Percentiles rank a stretch among this genome's conserved stretches.
phyloP scores from a whole-genome alignment of 35 echinoderm and acorn worm species.

The Diadema setosum region DNA sequence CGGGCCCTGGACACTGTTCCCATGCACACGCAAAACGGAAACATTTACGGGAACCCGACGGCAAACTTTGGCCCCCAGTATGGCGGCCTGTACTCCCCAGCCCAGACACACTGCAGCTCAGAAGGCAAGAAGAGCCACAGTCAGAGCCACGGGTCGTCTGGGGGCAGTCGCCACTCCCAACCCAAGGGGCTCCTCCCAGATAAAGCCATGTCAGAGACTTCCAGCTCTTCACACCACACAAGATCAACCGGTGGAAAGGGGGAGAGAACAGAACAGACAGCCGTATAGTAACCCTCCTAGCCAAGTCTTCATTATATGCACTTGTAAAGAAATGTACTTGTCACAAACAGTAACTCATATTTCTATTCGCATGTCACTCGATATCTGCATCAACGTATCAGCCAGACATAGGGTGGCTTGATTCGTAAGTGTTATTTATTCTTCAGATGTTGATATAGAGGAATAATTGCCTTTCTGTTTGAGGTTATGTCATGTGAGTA shows the following conservation, averaged over 20 bases:
- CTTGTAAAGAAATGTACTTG: conserved; percentile 6
- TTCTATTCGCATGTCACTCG: too few species aligned
- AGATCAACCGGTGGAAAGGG: conserved; percentile 43
- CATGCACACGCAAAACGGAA: conserved; percentile 61
- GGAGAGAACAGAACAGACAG: conserved; percentile 47
- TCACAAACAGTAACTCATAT: neutral
- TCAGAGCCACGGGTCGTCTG: conserved; percentile 53
- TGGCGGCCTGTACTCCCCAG: conserved; percentile 33
- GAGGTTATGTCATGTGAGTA: too few species aligned
- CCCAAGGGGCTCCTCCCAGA: neutral
- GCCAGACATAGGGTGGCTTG: too few species aligned
- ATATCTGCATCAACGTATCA: too few species aligned
- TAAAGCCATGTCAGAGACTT: conserved; percentile 65
- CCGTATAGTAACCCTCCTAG: conserved; percentile 8
- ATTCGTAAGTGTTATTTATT: too few species aligned
- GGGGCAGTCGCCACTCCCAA: conserved; percentile 13
- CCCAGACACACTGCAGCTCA: conserved; percentile 61
- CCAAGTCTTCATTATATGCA: neutral
- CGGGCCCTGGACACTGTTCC: conserved; percentile 80
- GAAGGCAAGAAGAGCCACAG: conserved; percentile 47
- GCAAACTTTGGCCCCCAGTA: conserved; percentile 60
- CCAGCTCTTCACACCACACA: conserved; percentile 28
- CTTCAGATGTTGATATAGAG: too few species aligned
- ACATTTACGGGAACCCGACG: conserved; percentile 65
- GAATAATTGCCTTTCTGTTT: too few species aligned